Conservation (phyloP, 23 tunicate species). For the Diplosoma virens region DNA sequence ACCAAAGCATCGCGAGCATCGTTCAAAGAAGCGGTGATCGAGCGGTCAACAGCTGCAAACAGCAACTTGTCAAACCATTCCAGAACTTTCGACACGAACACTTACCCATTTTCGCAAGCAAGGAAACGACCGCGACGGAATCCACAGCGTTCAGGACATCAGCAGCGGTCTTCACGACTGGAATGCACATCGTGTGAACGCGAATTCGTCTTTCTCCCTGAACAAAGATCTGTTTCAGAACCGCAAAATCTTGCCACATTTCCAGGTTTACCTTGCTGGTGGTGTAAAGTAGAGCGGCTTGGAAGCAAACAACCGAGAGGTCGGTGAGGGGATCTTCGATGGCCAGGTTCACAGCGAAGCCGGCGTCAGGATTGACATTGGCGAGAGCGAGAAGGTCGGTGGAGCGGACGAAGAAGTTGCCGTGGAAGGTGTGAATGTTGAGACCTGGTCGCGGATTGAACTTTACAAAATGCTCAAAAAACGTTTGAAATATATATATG, state of each 20-base stretch:
- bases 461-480: too few relatives aligned
- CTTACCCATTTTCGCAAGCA: slow-evolving; percentile 96
- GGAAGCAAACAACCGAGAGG: slow-evolving; percentile 73
- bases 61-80: not conserved
- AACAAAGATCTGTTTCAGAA: not conserved
- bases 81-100: not conserved
- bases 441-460: slow-evolving; percentile 49
- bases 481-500: too few relatives aligned
- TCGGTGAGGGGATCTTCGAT: slow-evolving; percentile 87
- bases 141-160: slow-evolving; percentile 86
- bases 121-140: slow-evolving; percentile 65
- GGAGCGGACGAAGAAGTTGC: slow-evolving; percentile 97
- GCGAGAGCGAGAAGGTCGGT: slow-evolving; percentile 93
- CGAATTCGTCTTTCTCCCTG: slow-evolving; percentile 97
- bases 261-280: slow-evolving; percentile 76
- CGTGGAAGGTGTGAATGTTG: slow-evolving; percentile 86
- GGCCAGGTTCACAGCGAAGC: slow-evolving; percentile 76
- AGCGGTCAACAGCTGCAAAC: slow-evolving; percentile 80
- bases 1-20: slow-evolving; percentile 93
- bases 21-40: slow-evolving; percentile 61
- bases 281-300: slow-evolving; percentile 97
- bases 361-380: slow-evolving; percentile 89
- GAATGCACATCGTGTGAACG: slow-evolving; percentile 91
- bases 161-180: slow-evolving; percentile 59
- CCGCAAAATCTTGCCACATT: not conserved